Base-by-base conservation (phyloP, 2,888 invertebrate species). In the Drosophila quinaria region DNA sequence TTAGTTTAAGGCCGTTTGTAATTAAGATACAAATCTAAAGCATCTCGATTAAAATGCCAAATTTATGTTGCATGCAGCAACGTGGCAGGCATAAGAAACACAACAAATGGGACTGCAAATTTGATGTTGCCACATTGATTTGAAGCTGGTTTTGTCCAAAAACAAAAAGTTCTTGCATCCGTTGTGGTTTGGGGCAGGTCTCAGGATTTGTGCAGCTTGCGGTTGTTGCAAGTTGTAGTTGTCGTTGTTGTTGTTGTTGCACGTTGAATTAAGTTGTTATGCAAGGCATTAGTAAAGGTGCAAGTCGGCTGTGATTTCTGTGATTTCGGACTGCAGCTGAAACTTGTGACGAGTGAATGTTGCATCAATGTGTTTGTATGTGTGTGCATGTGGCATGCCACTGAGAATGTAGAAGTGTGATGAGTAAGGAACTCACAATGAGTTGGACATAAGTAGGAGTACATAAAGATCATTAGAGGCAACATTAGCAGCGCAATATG, bases 261-360 rank as follows among this genome's bases (percentile, higher is more conserved):
- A 58, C 67, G 78, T 71, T 78, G 84, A 68, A 84, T 89, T 89
- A 89, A 84, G 84, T 85, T 81, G 89, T 84, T 89, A 73, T 84
- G 89, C 76, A 64, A 66, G 82, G 81, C 75, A 87, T 89, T 88
- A 83, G 89, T 67, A 72, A 75, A 89, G 87, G 81, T 86, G 83
- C 88, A 86, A 62, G 13, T 10, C 56, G 6, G 22, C 46, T 42
- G 41, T n/a, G 62, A 56, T 54, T 73, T 70, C 25, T 25, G 25
- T 25, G 1, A 25, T 5, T 25, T 25, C 25, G 74, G 63, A 13
- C 42, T 63, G 35, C 46, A 49, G 55, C 66, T 60, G 62, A 35
- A 64, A 61, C 78, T 19, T 25, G 1, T 25, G 29, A 2, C 29
- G 29, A 29, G 8, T 29, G 0, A 0, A 25, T 35, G 31, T 59